Conservation (phyloP, 2,797 vertebrate genomes). For the Cuculus canorus region DNA sequence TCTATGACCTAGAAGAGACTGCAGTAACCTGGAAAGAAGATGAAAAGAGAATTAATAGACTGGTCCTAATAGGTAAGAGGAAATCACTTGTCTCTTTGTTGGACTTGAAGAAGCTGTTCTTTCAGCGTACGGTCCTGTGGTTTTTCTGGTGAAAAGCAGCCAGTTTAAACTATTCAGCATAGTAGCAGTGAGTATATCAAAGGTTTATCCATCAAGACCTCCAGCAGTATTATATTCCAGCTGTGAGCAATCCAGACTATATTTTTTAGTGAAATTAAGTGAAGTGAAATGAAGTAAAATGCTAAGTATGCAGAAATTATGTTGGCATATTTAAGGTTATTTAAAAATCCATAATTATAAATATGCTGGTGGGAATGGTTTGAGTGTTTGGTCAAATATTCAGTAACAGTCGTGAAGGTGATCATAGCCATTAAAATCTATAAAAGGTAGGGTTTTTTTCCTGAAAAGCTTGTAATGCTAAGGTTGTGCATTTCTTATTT, state of each 20-base stretch:
- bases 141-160: not conserved
- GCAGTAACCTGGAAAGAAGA: slow-evolving; percentile 84
- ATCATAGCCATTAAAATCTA: not conserved
- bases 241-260: not conserved
- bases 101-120: not conserved
- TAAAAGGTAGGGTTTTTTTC: not conserved
- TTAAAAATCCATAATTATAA: not conserved
- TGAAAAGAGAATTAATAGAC: slow-evolving; percentile 82
- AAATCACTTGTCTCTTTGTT: not conserved
- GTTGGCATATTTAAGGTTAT: not conserved
- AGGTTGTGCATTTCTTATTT: not conserved
- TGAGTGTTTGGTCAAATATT: not conserved
- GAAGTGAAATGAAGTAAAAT: not conserved
- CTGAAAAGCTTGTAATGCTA: not conserved
- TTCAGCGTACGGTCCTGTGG: not conserved
- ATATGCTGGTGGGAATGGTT: not conserved
- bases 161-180: not conserved
- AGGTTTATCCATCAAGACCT: not conserved
- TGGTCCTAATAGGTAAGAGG: slow-evolving; percentile 92
- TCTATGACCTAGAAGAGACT: slow-evolving; percentile 94
- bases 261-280: not conserved
- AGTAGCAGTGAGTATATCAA: not conserved
- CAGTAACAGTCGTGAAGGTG: not conserved
- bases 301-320: not conserved
- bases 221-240: not conserved